Conservation (phyloP, 92 coral and sea anemone genomes). For the Desmophyllum pertusum region DNA sequence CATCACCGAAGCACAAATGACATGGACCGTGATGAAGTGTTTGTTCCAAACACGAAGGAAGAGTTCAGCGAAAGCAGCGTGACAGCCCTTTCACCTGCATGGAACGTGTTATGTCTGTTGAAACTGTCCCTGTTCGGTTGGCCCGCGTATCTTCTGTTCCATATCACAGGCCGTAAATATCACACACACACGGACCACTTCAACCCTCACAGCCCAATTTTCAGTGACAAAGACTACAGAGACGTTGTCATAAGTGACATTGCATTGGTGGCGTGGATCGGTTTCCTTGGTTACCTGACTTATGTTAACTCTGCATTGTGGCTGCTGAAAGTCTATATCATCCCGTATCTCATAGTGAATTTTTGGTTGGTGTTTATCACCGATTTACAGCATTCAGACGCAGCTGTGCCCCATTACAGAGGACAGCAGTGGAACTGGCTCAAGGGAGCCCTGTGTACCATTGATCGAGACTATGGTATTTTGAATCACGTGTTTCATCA, state of each 20-base stretch:
- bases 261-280: conserved; percentile 61
- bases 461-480: conserved; percentile 67
- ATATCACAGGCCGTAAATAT: conserved; percentile 57
- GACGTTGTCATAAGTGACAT: conserved; percentile 63
- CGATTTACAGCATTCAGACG: conserved; percentile 69
- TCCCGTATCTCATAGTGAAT: conserved; percentile 67
- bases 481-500: conserved; percentile 68
- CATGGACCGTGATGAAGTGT: conserved; percentile 67
- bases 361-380: conserved; percentile 71
- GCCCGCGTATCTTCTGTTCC: conserved; percentile 57
- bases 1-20: conserved; percentile 70
- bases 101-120: conserved; percentile 25
- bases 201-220: conserved; percentile 66
- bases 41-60: conserved; percentile 55
- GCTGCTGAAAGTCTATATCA: conserved; percentile 57
- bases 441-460: conserved; percentile 69
- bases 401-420: conserved; percentile 60
- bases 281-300: conserved; percentile 55
- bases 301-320: conserved; percentile 41
- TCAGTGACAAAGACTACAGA: conserved; percentile 50
- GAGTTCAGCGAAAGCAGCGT: conserved; percentile 18
- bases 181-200: conserved; percentile 71
- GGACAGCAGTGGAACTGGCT: conserved; percentile 70
- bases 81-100: conserved; percentile 6
- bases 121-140: conserved; percentile 47